Base-by-base conservation (phyloP, 2,113 vertebrate genomes). In the Mastomys natalensis region DNA sequence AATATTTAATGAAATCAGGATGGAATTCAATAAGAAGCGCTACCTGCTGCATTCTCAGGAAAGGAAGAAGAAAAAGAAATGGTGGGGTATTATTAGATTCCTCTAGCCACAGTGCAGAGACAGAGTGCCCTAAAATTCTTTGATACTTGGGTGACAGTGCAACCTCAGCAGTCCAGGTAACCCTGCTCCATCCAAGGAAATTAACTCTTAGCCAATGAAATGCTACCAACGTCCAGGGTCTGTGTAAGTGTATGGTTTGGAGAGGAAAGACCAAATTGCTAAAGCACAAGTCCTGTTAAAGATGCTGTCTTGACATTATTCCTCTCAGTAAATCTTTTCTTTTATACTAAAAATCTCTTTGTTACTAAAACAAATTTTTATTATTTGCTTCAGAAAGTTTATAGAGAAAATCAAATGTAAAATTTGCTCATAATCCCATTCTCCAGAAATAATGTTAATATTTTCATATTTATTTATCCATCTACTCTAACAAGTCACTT, bases 1-100 rank as follows among this genome's bases (percentile, higher is more conserved):
- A 99, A 99, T 99, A 99, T 99, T 99, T 99, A 99, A 99, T 99
- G 98, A 99, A 99, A 99, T 99, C 99, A 99, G 98, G 99, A 99
- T 98, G 98, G 98, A 99, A 99, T 99, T 99, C 98, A 99, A 99
- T 99, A 99, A 99, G 98, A 98, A 98, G 98, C 99, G 99, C 99
- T 99, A 99, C 99, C 99, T 99, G 98, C 98, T 99, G 97, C 98
- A 99, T 99, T 98, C 98, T 98, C 97, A 97, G 96, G 97, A 96
- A 98, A 97, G 95, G 78, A 96, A 87, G 97, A 98, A 95, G 95
- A 17, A 94, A 91, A 97, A 90, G 82, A 96, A 94, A 87, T 80
- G 48, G 87, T 3, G 3, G 82, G 96, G 94, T 98, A 98, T 99
- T 99, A 99, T 99, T 99, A 99, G 98, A 98, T 99, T 98, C 98